phyloP scores from a whole-genome alignment of 2,113 vertebrate genomes.

The Nannospalax galili region DNA sequence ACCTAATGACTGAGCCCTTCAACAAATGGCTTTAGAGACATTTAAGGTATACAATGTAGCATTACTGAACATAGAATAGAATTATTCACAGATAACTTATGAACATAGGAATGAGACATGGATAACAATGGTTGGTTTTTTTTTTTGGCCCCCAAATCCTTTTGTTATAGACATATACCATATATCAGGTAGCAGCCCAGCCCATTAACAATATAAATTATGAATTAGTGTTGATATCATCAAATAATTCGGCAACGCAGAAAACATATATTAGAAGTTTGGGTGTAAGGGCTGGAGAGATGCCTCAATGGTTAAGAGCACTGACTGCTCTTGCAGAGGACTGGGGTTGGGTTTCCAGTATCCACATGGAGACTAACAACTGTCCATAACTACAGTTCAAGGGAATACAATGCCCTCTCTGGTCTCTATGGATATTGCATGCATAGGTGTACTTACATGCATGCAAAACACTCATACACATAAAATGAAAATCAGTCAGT shows the following conservation, averaged over 20 bases:
- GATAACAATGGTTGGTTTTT: background rate
- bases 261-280: background rate
- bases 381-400: too few species aligned
- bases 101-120: background rate
- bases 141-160: constrained; percentile 4
- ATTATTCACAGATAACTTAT: background rate
- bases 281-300: too few species aligned
- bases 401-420: too few species aligned
- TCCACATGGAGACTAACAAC: too few species aligned
- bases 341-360: too few species aligned
- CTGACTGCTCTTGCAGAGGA: too few species aligned
- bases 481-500: too few species aligned
- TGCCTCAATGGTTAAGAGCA: too few species aligned
- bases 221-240: background rate
- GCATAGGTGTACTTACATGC: too few species aligned
- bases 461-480: too few species aligned
- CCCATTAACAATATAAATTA: background rate
- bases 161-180: background rate
- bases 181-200: background rate
- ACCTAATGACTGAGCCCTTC: background rate
- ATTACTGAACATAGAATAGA: background rate
- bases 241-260: background rate
- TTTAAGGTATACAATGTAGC: background rate
- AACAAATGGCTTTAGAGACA: background rate
- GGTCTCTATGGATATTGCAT: too few species aligned